These are phyloP conservation scores for Delichon dasypus DNA, from an alignment of 2,797 vertebrate species.

Conservation along the genomic window DNA sequence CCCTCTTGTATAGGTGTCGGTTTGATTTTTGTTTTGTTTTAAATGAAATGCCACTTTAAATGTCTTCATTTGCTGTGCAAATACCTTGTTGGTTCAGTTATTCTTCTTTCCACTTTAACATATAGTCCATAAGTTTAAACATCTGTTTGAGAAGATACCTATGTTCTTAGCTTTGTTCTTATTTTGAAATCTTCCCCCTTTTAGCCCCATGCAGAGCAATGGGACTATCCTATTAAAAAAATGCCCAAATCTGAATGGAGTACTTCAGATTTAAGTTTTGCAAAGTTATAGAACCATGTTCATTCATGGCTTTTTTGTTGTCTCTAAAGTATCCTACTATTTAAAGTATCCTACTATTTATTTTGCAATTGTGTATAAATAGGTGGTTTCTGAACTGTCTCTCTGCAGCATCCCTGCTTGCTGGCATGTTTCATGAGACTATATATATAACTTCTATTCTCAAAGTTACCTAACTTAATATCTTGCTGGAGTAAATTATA, in stretches of 20 bases:
- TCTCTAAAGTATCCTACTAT: neutral
- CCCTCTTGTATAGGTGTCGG: neutral
- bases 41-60: neutral
- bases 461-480: neutral
- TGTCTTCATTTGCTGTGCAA: neutral
- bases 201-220: neutral
- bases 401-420: neutral
- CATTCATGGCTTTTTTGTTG: neutral
- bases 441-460: neutral
- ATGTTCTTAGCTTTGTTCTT: neutral
- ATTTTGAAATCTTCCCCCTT: neutral
- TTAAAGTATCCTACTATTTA: neutral
- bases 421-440: neutral
- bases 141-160: neutral
- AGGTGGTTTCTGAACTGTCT: neutral
- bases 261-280: neutral
- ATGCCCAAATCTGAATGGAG: neutral
- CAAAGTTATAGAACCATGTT: neutral
- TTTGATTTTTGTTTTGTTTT: neutral
- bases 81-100: neutral
- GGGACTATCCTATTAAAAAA: neutral
- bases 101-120: neutral
- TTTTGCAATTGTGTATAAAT: neutral
- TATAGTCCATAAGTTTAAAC: neutral
- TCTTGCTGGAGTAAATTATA: neutral